Conservation (phyloP, 2,113 vertebrate species). For the Oryctolagus cuniculus region DNA sequence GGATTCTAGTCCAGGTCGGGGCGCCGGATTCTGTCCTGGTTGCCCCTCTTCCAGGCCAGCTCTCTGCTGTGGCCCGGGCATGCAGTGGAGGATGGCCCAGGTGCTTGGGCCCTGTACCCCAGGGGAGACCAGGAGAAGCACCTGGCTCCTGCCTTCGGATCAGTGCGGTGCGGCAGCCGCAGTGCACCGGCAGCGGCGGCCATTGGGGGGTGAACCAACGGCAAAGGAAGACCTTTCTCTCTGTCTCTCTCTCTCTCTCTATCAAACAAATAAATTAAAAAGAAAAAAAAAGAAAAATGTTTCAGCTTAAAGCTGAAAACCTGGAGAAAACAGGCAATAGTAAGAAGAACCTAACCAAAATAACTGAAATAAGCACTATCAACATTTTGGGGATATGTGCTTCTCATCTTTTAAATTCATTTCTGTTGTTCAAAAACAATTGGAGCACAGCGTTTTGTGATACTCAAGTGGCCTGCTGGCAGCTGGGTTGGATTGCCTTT, state of each 20-base stretch:
- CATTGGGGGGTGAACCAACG: not conserved
- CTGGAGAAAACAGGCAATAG: slow-evolving; percentile 23
- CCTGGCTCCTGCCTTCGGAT: too few species aligned
- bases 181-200: too few species aligned
- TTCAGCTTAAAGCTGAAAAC: slow-evolving; percentile 30
- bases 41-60: too few species aligned
- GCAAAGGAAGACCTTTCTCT: too few species aligned
- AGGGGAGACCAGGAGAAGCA: too few species aligned
- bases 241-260: too few species aligned
- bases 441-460: not conserved
- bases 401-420: not conserved
- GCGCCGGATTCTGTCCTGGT: too few species aligned
- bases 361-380: not conserved
- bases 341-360: not conserved
- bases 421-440: slow-evolving; percentile 18
- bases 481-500: slow-evolving; percentile 22
- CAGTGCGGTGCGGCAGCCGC: too few species aligned
- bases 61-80: too few species aligned
- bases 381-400: not conserved
- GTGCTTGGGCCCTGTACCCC: too few species aligned
- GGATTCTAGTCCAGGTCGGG: too few species aligned
- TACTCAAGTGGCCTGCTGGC: not conserved
- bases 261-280: not conserved
- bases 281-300: not conserved
- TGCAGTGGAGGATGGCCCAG: too few species aligned